These are phyloP conservation scores for Globodera ellingtonae DNA, from an alignment of 1,140 invertebrate genomes.

Conservation along the genomic window DNA sequence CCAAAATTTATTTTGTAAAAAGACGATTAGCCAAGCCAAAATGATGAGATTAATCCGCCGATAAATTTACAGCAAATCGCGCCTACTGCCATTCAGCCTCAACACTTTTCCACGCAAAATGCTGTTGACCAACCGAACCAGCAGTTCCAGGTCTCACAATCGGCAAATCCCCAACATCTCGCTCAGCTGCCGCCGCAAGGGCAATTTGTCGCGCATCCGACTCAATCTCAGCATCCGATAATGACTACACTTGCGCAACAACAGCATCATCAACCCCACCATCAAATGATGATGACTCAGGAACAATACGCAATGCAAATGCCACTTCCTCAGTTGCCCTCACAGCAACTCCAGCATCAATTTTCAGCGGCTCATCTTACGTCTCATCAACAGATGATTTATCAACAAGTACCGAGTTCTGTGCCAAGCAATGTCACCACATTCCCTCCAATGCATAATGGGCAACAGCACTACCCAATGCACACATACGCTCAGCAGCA, in stretches of 20 bases:
- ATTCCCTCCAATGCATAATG: conserved; percentile 18
- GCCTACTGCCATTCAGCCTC: not conserved
- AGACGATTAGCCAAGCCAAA: too few relatives aligned
- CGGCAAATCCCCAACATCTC: conserved; percentile 1
- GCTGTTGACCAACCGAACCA: not conserved
- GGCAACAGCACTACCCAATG: conserved; percentile 22
- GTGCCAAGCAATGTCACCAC: not conserved
- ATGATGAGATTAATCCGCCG: not conserved
- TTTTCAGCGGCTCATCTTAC: not conserved
- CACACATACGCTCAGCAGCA: conserved; percentile 7
- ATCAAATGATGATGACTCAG: conserved; percentile 24
- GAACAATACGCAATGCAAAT: not conserved
- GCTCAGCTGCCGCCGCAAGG: not conserved
- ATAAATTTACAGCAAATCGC: not conserved
- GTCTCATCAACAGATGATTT: not conserved
- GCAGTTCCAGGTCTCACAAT: conserved; percentile 13
- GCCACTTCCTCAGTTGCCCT: conserved; percentile 33
- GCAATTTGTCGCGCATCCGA: not conserved
- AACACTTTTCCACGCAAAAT: not conserved
- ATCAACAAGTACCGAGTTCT: conserved; percentile 14
- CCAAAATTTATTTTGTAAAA: not conserved
- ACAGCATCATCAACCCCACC: conserved; percentile 20
- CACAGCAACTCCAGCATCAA: conserved; percentile 34
- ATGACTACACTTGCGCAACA: conserved; percentile 5
- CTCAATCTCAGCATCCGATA: not conserved